Base-by-base conservation (phyloP, 2,797 vertebrate species). In the Alosa sapidissima region DNA sequence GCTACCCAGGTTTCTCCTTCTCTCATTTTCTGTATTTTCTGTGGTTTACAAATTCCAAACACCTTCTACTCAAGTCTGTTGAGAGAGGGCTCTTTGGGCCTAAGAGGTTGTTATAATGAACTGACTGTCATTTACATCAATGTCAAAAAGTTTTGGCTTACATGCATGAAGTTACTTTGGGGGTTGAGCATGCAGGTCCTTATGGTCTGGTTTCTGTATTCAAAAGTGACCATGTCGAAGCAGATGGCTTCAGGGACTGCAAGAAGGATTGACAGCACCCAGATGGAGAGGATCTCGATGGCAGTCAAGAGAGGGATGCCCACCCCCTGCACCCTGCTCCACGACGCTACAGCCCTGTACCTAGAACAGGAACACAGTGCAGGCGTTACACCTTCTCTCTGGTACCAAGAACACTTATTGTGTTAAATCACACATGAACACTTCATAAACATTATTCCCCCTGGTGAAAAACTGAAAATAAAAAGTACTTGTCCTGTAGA, bases 241-340 rank as follows among this genome's bases (percentile, higher is more conserved):
- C 94, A 95, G 0, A 99, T 90, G 0, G 98, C 97, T 91, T 99
- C 98, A 0, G 98, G 98, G 83, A 98, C 93, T n/a, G 98, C 98
- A 92, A 99, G 90, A 83, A 97, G 83, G 85, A 98, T 94, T 2
- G 98, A 98, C 41, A 99, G 92, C 89, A 97, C 92, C 98, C 98
- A 99, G 81, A 99, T 97, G 86, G 94, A 93, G 86, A 96, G 87
- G 41, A 99, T 99, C 91, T 99, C 97, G 45, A 99, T 93, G 86
- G 98, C 96, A 0, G 98, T 99, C 84, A 97, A 87, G 88, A 96
- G 92, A 0, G 98, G 98, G 87, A 99, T 96, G 85, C 98, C 98
- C 68, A 98, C 98, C 9, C 98, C 98, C 90, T 99, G 98, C 13
- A 99, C 98, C 41, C 98, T 96, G 91, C 97, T 99, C 98, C 98